Base-by-base conservation (phyloP, 2,888 invertebrate genomes). In the Entomobrya proxima region DNA sequence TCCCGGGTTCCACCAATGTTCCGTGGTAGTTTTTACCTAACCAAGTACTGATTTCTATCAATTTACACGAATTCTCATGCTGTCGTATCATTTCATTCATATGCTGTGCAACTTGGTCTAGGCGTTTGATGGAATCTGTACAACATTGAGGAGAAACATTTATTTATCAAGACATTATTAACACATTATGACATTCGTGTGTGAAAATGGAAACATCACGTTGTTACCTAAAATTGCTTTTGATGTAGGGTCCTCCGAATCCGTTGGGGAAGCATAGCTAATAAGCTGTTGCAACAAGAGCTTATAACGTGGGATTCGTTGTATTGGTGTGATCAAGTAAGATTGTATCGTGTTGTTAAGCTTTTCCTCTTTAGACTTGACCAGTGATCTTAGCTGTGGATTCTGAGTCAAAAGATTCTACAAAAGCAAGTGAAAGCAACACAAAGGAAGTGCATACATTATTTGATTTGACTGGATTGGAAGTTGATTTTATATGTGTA, bases 241-340 rank as follows among this genome's bases (percentile, higher is more conserved):
- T 18, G 85, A 81, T 30, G 86, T 86, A 0, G 86, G 74, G 69
- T 88, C 88, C 24, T 86, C 80, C 44, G 84, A 84, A 13, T 86
- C 50, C 15, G 81, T 80, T n/a, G 76, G 75, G 37, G 88, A 85
- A 37, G 80, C 87, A 27, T 85, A 88, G 30, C 88, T 88, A 15
- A 88, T 88, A 11, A 96, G 93, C 91, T 96, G 95, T 90, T 94
- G 94, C 74, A 96, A 92, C 15, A 96, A 92, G 58, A 96, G 92
- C 90, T 95, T 94, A 91, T 96, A 96, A 72, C 96, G 93, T 0
- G 96, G 96, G 75, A 96, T 93, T 90, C 96, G 92, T 91, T 96
- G 96, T 89, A 96, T 95, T 15, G 96, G 96, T 2, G 94, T 94
- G 88, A 96, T 96, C 88, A 96, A 92, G 52, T 96, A 92, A 0